These are phyloP conservation scores for Loris lydekkerianus DNA, from an alignment of 2,797 vertebrate species.

Conservation along the genomic window DNA sequence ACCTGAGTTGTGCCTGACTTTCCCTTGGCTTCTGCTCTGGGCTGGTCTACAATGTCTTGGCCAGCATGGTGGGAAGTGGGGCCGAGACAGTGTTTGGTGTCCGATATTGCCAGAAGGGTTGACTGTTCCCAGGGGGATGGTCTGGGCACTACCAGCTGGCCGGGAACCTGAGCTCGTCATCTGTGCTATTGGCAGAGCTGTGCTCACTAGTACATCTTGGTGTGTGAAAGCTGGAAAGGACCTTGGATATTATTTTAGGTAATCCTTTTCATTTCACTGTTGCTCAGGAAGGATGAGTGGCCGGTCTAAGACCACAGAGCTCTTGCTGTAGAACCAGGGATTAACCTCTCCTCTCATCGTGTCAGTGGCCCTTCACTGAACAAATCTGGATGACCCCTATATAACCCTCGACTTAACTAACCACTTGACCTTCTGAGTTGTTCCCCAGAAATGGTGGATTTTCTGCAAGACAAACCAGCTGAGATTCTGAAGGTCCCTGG, in stretches of 20 bases:
- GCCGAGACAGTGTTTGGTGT: background rate
- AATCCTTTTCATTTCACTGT: background rate
- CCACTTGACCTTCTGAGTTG: background rate
- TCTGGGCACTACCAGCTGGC: background rate
- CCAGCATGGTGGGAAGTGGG: background rate
- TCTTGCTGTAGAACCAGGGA: background rate
- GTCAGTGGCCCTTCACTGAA: background rate
- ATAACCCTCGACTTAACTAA: background rate
- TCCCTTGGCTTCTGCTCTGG: background rate
- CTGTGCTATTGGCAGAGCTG: background rate
- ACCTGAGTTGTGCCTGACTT: rapidly evolving
- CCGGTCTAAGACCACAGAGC: background rate
- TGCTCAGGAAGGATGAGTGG: background rate
- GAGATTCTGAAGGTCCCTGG: background rate
- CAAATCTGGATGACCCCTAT: background rate
- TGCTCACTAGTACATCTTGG: background rate
- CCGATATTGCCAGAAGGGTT: background rate
- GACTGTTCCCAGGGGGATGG: background rate
- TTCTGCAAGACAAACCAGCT: background rate
- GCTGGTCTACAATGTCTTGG: background rate
- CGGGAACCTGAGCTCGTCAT: background rate
- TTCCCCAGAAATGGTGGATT: background rate
- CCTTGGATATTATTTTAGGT: background rate
- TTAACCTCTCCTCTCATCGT: background rate
- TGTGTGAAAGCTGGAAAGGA: background rate